These are phyloP conservation scores for Machimus atricapillus DNA, from an alignment of 2,888 invertebrate species.

Conservation along the genomic window DNA sequence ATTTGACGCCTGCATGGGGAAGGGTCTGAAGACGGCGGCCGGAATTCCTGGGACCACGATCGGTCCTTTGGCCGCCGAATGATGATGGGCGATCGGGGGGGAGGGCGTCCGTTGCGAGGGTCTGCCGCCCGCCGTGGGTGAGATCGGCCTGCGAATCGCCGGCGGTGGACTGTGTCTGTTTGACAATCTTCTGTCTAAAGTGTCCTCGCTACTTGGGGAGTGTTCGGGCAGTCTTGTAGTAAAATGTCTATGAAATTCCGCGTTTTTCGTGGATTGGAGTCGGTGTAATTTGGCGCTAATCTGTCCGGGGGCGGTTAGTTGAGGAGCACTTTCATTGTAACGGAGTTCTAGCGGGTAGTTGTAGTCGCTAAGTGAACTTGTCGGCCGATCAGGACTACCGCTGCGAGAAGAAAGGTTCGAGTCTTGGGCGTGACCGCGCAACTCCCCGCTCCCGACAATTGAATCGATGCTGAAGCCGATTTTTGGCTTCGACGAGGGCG, in stretches of 20 bases:
- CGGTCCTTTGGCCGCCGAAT: conserved; percentile 57
- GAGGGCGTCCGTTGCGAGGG: conserved; percentile 45
- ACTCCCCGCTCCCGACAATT: conserved; percentile 72
- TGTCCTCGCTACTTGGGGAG: background rate
- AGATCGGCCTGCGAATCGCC: background rate
- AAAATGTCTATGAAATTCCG: conserved; percentile 23
- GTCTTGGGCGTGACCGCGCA: conserved; percentile 49
- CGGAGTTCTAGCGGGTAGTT: conserved; percentile 53
- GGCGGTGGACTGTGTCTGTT: background rate
- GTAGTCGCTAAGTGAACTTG: conserved; percentile 46
- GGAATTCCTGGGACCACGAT: conserved; percentile 54
- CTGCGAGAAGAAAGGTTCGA: conserved; percentile 45
- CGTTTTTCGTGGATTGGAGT: background rate
- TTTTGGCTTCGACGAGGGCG: conserved; percentile 79
- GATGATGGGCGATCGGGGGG: conserved; percentile 46
- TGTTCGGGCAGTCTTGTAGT: background rate
- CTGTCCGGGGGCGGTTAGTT: background rate
- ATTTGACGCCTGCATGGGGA: conserved; percentile 56
- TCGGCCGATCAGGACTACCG: conserved; percentile 45
- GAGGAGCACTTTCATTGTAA: conserved; percentile 46
- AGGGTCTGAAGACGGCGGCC: conserved; percentile 59
- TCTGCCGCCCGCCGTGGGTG: background rate
- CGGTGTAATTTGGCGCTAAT: background rate
- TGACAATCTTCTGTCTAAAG: background rate
- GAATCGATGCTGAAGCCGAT: conserved; percentile 95